Conservation (phyloP, 1,140 invertebrate species). For the Drosophila ananassae region DNA sequence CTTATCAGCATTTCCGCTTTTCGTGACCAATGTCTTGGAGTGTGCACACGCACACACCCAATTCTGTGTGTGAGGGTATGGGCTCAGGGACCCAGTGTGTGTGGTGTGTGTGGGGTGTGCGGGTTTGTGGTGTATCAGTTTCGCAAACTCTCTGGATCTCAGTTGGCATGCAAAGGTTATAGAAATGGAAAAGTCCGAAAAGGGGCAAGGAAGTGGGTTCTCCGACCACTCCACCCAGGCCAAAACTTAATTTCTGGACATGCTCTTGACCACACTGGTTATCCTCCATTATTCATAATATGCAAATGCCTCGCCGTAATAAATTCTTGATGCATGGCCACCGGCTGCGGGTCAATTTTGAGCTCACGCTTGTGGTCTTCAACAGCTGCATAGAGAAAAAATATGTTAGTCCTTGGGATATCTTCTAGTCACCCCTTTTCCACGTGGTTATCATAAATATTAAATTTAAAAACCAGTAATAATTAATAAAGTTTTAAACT, state of each 20-base stretch:
- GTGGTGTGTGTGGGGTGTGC: constrained; percentile 16
- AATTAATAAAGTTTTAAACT: no score
- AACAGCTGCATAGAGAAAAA: constrained; percentile 9
- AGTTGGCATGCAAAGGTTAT: constrained; percentile 75
- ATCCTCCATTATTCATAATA: constrained; percentile 82
- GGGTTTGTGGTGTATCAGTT: constrained; percentile 62
- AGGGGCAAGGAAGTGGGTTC: constrained; percentile 19
- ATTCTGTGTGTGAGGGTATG: background rate
- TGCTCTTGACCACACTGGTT: constrained; percentile 50
- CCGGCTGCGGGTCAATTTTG: constrained; percentile 58
- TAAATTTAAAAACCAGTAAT: no score
- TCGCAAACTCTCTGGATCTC: constrained; percentile 56
- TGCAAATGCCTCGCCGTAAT: constrained; percentile 67
- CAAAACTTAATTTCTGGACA: constrained; percentile 45
- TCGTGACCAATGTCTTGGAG: constrained; percentile 83
- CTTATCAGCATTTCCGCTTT: constrained; percentile 84
- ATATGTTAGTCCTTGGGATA: background rate
- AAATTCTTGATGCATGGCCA: constrained; percentile 68
- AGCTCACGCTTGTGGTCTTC: constrained; percentile 41
- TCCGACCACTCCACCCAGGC: constrained; percentile 11
- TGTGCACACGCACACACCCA: constrained; percentile 13
- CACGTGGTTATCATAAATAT: no score
- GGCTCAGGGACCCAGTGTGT: background rate
- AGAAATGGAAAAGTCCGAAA: constrained; percentile 73
- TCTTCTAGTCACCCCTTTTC: background rate